Evolutionary conservation across 2,113 vertebrate species (phyloP).

Genomic region (Saguinus imperator): DNA sequence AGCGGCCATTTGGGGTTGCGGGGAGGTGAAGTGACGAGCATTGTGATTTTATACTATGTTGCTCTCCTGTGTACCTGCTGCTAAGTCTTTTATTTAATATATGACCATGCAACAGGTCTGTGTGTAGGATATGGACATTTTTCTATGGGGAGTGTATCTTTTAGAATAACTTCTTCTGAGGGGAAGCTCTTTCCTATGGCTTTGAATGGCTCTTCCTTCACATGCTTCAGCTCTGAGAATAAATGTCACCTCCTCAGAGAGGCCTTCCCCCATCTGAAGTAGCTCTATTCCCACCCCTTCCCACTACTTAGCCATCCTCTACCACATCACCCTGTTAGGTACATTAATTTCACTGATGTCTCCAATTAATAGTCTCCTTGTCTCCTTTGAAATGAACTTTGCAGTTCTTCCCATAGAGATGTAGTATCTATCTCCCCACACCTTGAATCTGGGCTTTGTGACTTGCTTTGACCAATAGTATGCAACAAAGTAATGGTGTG

Average conservation of each 20-base stretch:
- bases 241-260: not conserved
- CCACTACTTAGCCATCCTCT: not conserved
- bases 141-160: not conserved
- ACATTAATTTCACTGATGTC: not conserved
- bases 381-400: not conserved
- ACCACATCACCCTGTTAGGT: not conserved
- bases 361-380: not conserved
- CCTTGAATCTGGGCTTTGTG: not conserved
- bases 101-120: not conserved
- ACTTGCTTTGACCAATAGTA: not conserved
- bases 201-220: not conserved
- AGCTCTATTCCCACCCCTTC: not conserved
- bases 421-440: not conserved
- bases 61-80: not conserved
- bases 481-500: not conserved
- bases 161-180: not conserved
- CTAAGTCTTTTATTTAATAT: not conserved
- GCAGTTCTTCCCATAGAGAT: not conserved
- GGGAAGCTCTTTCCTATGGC: not conserved
- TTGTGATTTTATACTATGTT: rapidly evolving
- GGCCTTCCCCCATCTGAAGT: not conserved
- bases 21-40: not conserved
- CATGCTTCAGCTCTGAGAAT: not conserved
- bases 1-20: not conserved
- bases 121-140: not conserved